Base-by-base conservation (phyloP, 1,140 invertebrate species). In the Mya arenaria region DNA sequence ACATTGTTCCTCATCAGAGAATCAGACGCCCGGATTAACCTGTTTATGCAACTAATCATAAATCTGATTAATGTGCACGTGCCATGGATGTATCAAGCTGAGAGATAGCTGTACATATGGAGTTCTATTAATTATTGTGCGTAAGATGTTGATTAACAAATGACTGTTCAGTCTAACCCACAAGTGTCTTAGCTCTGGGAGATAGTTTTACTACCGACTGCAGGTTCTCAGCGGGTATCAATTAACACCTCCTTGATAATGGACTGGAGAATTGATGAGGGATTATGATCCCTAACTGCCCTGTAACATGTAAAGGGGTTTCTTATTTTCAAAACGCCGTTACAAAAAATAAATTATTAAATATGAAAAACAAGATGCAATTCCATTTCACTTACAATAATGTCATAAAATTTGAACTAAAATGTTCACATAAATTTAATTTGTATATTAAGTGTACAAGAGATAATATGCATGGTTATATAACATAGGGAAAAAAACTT, bases 231-330 rank as follows among this genome's bases (percentile, higher is more conserved):
- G 62, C 62, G 62, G 62, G 62, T 65, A 65, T 65, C 62, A n/a
- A n/a, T n/a, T n/a, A 65, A 65, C 62, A 65, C 62, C 62, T 65
- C 62, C 62, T 65, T 65, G 62, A 65, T 65, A 65, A 65, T 65
- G 62, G 62, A 65, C n/a, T n/a, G n/a, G n/a, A n/a, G n/a, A n/a
- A n/a, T n/a, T n/a, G n/a, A n/a, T n/a, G n/a, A n/a, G n/a, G 62
- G 62, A 28, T 65, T 65, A 65, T 65, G 62, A 65, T 65, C 62
- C 62, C 62, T 65, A 65, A 65, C 62, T 28, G 30, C 13, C 62
- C 13, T 65, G 30, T n/a, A 32, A 65, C 62, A 65, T 65, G 62
- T 65, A 32, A 32, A 32, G 13, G 30, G 13, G 30, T 65, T 13
- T 65, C 62, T 28, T 65, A 65, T 13, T 32, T 65, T 28, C 62